These are phyloP conservation scores for Colletes latitarsis DNA, from an alignment of 1,140 invertebrate species.

Conservation along the genomic window DNA sequence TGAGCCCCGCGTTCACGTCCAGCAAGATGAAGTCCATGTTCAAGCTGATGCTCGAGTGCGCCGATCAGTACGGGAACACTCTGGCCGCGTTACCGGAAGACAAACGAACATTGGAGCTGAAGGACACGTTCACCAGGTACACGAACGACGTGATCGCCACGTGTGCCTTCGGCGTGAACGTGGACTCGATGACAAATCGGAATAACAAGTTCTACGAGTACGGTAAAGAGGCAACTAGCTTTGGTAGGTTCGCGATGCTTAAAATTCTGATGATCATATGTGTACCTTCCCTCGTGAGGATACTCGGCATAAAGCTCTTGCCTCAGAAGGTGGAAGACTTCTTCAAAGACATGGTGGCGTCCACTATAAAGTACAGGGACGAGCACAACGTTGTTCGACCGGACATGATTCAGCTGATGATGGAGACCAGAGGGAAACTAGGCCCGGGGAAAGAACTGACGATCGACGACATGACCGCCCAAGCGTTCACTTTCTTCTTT, in stretches of 20 bases:
- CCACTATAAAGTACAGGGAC: conserved; percentile 44
- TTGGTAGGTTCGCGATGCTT: conserved; percentile 43
- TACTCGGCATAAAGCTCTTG: conserved; percentile 64
- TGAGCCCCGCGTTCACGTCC: conserved; percentile 75
- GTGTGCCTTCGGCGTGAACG: conserved; percentile 74
- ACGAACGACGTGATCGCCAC: conserved; percentile 79
- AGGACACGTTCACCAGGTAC: conserved; percentile 75
- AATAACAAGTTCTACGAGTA: conserved; percentile 72
- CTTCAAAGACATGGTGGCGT: conserved; percentile 71
- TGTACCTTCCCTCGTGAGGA: conserved; percentile 58
- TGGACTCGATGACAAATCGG: conserved; percentile 59
- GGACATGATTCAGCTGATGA: conserved; percentile 61
- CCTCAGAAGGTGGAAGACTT: conserved; percentile 60
- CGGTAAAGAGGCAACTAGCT: conserved; percentile 65
- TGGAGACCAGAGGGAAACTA: conserved; percentile 55
- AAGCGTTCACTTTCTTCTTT: conserved; percentile 74
- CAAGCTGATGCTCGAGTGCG: conserved; percentile 47
- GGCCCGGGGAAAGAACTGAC: conserved; percentile 56
- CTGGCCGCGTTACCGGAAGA: conserved; percentile 49
- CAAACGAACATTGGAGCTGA: conserved; percentile 61
- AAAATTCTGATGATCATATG: too few species aligned
- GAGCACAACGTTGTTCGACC: conserved; percentile 40
- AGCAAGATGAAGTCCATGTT: conserved; percentile 60
- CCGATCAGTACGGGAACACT: not conserved
- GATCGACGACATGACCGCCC: conserved; percentile 57